A percentile compares a stretch with the other conserved stretches of the same genome.
These are phyloP conservation scores for Iguana delicatissima DNA, from an alignment of 2,797 vertebrate species.

Conservation along the genomic window DNA sequence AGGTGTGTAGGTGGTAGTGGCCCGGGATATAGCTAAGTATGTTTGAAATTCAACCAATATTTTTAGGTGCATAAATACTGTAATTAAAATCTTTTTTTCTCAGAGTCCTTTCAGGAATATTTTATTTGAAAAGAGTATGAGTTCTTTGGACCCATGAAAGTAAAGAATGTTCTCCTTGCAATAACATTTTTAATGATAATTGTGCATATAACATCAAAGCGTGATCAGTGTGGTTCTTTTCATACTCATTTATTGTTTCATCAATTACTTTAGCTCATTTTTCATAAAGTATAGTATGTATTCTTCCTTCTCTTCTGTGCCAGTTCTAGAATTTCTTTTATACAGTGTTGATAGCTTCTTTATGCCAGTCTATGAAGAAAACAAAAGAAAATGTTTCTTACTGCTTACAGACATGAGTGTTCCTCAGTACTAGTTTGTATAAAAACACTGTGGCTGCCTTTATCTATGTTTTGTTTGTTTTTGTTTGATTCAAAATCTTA, in stretches of 20 bases:
- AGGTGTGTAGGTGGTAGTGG: not conserved
- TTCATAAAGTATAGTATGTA: too few species aligned
- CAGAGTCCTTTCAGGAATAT: not conserved
- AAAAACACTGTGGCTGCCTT: conserved; percentile 10
- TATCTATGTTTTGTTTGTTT: not conserved
- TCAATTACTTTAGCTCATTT: not conserved
- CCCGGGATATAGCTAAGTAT: not conserved
- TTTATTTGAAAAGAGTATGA: not conserved
- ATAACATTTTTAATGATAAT: not conserved
- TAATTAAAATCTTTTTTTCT: not conserved
- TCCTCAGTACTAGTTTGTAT: conserved; percentile 21
- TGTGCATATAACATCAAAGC: not conserved
- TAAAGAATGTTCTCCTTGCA: conserved; percentile 5
- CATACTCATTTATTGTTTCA: not conserved
- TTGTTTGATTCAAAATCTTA: conserved; percentile 42
- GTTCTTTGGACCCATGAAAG: not conserved
- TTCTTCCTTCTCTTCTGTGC: not conserved
- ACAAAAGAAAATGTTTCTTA: not conserved
- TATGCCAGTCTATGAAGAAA: not conserved
- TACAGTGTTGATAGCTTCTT: not conserved
- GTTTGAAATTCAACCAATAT: not conserved
- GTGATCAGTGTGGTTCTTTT: not conserved
- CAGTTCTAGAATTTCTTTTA: not conserved
- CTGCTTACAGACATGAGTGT: conserved; percentile 14
- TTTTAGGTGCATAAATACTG: not conserved